Percentiles rank a stretch among this genome's conserved stretches.
phyloP scores from a whole-genome alignment of 2,113 vertebrate species.

The Perca fluviatilis region DNA sequence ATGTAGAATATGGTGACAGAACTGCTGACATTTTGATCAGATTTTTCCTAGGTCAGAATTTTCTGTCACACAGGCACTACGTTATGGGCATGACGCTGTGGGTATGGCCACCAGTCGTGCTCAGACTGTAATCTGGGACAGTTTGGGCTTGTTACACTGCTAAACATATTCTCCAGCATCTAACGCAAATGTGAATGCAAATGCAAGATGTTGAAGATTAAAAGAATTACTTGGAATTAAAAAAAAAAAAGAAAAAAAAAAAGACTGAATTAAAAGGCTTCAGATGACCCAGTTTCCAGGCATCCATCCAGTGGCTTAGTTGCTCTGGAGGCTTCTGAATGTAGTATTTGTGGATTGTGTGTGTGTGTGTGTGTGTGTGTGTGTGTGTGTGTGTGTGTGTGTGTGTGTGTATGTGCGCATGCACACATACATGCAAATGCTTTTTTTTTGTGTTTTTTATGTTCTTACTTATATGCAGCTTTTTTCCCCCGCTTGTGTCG shows the following conservation, averaged over 20 bases:
- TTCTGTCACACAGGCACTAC: neutral
- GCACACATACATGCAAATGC: constrained; percentile 30
- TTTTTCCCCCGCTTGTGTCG: constrained; percentile 9
- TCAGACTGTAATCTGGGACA: constrained; percentile 39
- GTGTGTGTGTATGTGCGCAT: constrained; percentile 1
- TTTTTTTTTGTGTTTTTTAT: constrained; percentile 37
- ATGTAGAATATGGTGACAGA: too few species aligned
- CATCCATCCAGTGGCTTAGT: constrained; percentile 69
- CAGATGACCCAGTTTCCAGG: constrained; percentile 79
- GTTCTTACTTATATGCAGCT: constrained; percentile 28
- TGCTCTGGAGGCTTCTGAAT: constrained; percentile 66
- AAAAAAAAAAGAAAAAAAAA: constrained; percentile 22
- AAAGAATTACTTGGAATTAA: constrained; percentile 71
- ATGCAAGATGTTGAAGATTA: constrained; percentile 77
- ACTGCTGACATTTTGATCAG: constrained; percentile 15
- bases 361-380: neutral
- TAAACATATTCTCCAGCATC: constrained; percentile 54
- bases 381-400: neutral
- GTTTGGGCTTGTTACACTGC: constrained; percentile 36
- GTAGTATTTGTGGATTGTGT: constrained; percentile 45
- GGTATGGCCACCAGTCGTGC: constrained; percentile 15
- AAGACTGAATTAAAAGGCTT: constrained; percentile 66
- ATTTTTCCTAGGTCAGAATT: constrained; percentile 20
- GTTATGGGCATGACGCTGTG: neutral
- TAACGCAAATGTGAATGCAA: constrained; percentile 45